Conservation (phyloP, 2,797 vertebrate genomes). For the Picus viridis region DNA sequence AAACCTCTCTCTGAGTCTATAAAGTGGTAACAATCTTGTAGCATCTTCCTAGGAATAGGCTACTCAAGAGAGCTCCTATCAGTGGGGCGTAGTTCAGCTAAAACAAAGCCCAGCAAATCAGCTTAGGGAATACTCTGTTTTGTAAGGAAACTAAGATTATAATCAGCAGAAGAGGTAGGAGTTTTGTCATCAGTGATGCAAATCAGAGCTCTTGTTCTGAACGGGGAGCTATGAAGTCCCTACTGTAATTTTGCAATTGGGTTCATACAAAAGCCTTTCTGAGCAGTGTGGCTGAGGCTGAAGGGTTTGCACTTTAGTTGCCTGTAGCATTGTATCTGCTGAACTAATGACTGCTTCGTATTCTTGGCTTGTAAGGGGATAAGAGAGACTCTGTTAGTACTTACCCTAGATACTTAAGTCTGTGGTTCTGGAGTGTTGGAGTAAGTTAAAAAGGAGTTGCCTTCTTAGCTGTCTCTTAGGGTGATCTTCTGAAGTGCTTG, state of each 20-base stretch:
- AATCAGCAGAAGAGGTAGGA: slow-evolving; percentile 22
- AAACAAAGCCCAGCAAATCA: slow-evolving; percentile 51
- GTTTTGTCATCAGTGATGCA: slow-evolving; percentile 41
- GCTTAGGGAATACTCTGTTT: slow-evolving; percentile 36
- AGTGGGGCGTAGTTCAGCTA: slow-evolving; percentile 1
- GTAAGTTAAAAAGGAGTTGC: not conserved
- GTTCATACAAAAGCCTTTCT: not conserved
- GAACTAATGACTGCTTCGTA: not conserved
- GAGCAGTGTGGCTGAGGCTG: not conserved
- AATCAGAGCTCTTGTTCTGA: slow-evolving; percentile 24
- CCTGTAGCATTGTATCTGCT: not conserved
- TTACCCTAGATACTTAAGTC: not conserved
- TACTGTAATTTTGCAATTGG: not conserved
- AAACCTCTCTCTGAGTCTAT: no score
- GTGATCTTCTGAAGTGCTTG: not conserved
- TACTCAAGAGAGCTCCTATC: slow-evolving; percentile 19
- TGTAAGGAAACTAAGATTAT: slow-evolving; percentile 65
- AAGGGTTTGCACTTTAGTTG: slow-evolving; percentile 15
- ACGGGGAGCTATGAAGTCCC: slow-evolving; percentile 12
- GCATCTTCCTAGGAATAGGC: not conserved
- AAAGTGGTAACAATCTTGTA: not conserved
- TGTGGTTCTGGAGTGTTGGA: not conserved
- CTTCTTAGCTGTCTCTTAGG: not conserved
- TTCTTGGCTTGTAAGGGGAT: not conserved
- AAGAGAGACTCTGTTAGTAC: slow-evolving; percentile 8